Percentiles rank a stretch among this genome's conserved stretches.
Evolutionary conservation across 2,113 vertebrate species (phyloP).

Genomic region (Lophochroa leadbeateri): DNA sequence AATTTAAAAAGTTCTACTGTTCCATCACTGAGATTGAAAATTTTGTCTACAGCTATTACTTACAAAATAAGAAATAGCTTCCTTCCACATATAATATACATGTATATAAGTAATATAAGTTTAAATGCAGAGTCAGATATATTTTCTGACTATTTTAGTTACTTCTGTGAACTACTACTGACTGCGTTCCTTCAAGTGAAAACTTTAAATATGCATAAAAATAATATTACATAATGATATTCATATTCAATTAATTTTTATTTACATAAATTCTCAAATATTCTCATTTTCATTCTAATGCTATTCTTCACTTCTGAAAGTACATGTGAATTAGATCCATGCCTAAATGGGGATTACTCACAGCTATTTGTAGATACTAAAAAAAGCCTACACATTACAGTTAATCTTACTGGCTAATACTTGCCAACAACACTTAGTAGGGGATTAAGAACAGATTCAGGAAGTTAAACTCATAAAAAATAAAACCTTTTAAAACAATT

Average conservation of each 20-base stretch:
- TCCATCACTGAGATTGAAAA: slow-evolving; percentile 20
- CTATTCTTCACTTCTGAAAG: slow-evolving; percentile 60
- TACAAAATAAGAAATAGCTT: slow-evolving; percentile 43
- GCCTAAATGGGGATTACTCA: slow-evolving; percentile 62
- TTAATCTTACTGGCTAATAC: slow-evolving; percentile 61
- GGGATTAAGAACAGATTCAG: slow-evolving; percentile 48
- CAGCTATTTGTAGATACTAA: slow-evolving; percentile 61
- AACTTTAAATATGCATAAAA: slow-evolving; percentile 35
- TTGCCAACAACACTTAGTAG: slow-evolving; percentile 51
- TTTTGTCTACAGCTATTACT: slow-evolving; percentile 23
- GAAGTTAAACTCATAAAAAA: slow-evolving; percentile 10
- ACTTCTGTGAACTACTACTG: neutral
- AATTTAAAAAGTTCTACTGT: neutral
- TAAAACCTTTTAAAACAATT: neutral
- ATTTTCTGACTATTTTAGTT: slow-evolving; percentile 23
- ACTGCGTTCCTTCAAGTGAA: slow-evolving; percentile 18
- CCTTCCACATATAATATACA: slow-evolving; percentile 7
- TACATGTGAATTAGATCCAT: slow-evolving; percentile 51
- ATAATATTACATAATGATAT: slow-evolving; percentile 41
- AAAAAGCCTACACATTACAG: slow-evolving; percentile 44
- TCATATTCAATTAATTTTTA: slow-evolving; percentile 60
- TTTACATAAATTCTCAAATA: slow-evolving; percentile 66
- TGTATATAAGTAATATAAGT: neutral
- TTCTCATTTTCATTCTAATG: slow-evolving; percentile 55
- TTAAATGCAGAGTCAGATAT: slow-evolving; percentile 33